These are phyloP conservation scores for Heliconius hewitsoni DNA, from an alignment of 1,140 invertebrate genomes.

Conservation along the genomic window DNA sequence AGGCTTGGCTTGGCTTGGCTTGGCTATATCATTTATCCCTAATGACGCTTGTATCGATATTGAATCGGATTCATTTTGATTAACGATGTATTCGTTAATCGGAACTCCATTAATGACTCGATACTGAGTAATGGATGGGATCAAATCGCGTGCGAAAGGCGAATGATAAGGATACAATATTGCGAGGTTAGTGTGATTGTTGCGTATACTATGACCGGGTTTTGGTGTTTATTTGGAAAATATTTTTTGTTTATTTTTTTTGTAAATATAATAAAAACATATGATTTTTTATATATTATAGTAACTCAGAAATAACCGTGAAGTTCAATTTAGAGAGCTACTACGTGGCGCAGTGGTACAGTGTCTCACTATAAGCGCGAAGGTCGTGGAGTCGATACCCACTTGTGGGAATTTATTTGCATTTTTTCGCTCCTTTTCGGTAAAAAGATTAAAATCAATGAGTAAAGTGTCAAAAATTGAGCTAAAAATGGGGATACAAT, in stretches of 20 bases:
- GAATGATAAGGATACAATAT: slow-evolving; percentile 28
- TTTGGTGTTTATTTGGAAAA: neutral
- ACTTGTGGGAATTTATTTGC: too few relatives aligned
- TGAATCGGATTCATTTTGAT: slow-evolving; percentile 39
- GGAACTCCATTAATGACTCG: slow-evolving; percentile 36
- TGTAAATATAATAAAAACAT: too few relatives aligned
- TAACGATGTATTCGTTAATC: slow-evolving; percentile 40
- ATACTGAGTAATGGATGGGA: slow-evolving; percentile 38
- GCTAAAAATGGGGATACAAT: too few relatives aligned
- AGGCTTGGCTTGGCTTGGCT: slow-evolving; percentile 17
- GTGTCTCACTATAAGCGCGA: too few relatives aligned
- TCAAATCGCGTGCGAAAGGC: slow-evolving; percentile 34
- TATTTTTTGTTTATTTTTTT: neutral
- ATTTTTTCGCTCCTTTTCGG: too few relatives aligned
- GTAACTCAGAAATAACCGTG: too few relatives aligned
- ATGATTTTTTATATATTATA: too few relatives aligned
- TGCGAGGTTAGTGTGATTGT: slow-evolving; percentile 4
- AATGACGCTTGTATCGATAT: slow-evolving; percentile 36
- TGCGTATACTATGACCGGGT: neutral
- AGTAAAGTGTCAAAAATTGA: too few relatives aligned
- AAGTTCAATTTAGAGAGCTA: too few relatives aligned
- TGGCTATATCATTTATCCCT: slow-evolving; percentile 23
- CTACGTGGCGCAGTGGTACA: too few relatives aligned
- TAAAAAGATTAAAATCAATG: too few relatives aligned
- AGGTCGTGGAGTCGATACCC: too few relatives aligned